Percentiles rank a stretch among this genome's conserved stretches.
These are phyloP conservation scores for Caradrina kadenii DNA, from an alignment of 2,888 invertebrate genomes.

Conservation along the genomic window DNA sequence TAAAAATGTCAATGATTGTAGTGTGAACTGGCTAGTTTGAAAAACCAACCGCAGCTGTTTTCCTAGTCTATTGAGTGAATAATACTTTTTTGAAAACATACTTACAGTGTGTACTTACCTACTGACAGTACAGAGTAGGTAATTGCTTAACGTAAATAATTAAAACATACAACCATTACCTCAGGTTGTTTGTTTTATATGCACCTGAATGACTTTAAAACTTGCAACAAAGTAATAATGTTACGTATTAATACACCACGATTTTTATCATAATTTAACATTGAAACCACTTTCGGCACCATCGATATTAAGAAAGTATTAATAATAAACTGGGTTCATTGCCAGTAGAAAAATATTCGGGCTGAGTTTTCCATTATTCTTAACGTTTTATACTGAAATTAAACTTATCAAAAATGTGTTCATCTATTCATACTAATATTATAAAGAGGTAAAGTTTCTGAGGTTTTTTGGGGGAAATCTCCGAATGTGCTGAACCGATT, in stretches of 20 bases:
- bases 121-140: too few relatives aligned
- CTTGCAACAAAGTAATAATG: not conserved
- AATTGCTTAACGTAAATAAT: not conserved
- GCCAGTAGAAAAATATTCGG: too few relatives aligned
- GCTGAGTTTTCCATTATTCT: too few relatives aligned
- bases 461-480: too few relatives aligned
- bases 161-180: constrained; percentile 9
- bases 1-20: not conserved
- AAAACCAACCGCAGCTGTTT: not conserved
- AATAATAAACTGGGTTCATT: not conserved
- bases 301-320: not conserved
- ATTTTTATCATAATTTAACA: too few relatives aligned
- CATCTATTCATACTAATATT: too few relatives aligned
- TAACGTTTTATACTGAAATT: too few relatives aligned
- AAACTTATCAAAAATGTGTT: too few relatives aligned
- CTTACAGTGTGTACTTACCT: too few relatives aligned
- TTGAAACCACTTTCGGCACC: not conserved
- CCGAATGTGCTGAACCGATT: too few relatives aligned
- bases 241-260: not conserved
- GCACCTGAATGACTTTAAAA: constrained; percentile 3
- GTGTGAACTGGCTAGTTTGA: not conserved
- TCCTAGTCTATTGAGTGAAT: not conserved
- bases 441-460: too few relatives aligned
- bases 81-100: too few relatives aligned
- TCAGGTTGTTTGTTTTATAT: not conserved